Evolutionary conservation across 2,797 vertebrate species (phyloP).

Genomic region (Monodelphis domestica): DNA sequence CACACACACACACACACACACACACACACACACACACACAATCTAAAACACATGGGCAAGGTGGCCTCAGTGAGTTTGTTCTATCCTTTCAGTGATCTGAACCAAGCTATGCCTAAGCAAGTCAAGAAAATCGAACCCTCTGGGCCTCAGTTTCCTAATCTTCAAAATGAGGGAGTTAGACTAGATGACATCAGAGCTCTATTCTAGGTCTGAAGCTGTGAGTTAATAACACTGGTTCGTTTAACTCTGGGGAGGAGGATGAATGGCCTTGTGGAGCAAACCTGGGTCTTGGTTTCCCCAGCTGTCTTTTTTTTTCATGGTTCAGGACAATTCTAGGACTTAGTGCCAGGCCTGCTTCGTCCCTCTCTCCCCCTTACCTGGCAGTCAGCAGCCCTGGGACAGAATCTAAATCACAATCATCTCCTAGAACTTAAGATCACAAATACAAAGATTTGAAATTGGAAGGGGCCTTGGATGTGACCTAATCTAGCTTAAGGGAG

Average conservation of each 20-base stretch:
- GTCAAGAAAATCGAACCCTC: background rate
- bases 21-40: background rate
- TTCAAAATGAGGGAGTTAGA: background rate
- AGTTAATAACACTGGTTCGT: background rate
- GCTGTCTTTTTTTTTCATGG: background rate
- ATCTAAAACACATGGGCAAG: background rate
- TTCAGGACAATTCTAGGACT: background rate
- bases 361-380: too few relatives aligned
- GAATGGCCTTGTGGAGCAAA: background rate
- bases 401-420: background rate
- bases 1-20: background rate
- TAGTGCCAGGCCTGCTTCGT: background rate
- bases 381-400: too few relatives aligned
- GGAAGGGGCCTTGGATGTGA: conserved; percentile 39
- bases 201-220: background rate
- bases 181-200: background rate
- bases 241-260: background rate
- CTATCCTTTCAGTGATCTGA: background rate
- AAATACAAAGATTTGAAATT: too few relatives aligned
- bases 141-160: background rate
- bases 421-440: background rate
- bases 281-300: background rate
- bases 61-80: background rate
- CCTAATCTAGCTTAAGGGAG: background rate
- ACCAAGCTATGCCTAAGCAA: background rate